phyloP scores from a whole-genome alignment of 2,113 vertebrate genomes.

The Thunnus maccoyii region DNA sequence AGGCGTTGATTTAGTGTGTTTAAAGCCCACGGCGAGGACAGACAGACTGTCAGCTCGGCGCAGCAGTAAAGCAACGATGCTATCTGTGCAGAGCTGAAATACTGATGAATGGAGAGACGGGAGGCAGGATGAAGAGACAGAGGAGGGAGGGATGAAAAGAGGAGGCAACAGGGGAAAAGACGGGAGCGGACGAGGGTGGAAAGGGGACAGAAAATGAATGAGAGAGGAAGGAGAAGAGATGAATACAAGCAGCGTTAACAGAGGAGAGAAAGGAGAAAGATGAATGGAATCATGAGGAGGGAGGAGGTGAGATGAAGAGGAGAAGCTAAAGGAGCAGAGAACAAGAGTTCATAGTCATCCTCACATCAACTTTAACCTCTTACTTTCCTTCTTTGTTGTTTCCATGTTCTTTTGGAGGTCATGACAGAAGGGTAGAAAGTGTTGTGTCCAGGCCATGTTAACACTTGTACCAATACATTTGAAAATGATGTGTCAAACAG shows the following conservation, averaged over 20 bases:
- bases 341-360: not conserved
- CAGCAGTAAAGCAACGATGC: conserved; percentile 77
- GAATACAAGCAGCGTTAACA: conserved; percentile 32
- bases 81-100: conserved; percentile 75
- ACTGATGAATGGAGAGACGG: conserved; percentile 77
- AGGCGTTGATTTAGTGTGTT: conserved; percentile 87
- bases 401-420: not conserved
- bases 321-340: conserved; percentile 9
- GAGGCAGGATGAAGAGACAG: conserved; percentile 18
- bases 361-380: not conserved
- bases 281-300: conserved; percentile 22
- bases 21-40: conserved; percentile 81
- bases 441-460: no score
- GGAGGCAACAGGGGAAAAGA: conserved; percentile 22
- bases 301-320: conserved; percentile 17
- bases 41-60: conserved; percentile 80
- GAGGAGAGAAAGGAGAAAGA: conserved; percentile 9
- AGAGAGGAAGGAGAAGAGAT: conserved; percentile 27
- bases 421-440: no score
- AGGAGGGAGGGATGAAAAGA: conserved; percentile 14
- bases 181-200: conserved; percentile 18
- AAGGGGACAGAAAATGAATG: conserved; percentile 25
- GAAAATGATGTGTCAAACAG: not conserved
- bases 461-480: no score
- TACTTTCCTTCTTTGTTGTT: not conserved